Percentiles rank a stretch among this genome's conserved stretches.
Conservation (phyloP, 2,797 vertebrate genomes). For the Sternotherus odoratus region DNA sequence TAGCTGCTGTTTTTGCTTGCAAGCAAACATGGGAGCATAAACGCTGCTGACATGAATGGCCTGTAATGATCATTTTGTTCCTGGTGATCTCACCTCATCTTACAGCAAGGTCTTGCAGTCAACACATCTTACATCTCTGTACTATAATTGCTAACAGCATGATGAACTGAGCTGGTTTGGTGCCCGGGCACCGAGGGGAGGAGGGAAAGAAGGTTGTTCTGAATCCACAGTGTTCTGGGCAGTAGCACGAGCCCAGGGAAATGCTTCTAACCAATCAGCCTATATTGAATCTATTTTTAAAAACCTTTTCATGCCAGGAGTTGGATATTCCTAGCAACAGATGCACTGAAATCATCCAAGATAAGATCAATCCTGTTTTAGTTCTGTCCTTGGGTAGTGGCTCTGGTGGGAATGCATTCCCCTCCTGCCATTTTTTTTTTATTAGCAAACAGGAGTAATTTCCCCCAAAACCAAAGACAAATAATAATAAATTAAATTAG, state of each 20-base stretch:
- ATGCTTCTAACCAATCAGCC: neutral
- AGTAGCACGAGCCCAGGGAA: neutral
- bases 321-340: neutral
- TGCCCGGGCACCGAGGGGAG: neutral
- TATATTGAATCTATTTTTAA: neutral
- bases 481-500: neutral
- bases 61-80: conserved; percentile 68
- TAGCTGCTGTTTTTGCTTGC: conserved; percentile 83
- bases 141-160: neutral
- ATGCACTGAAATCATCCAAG: rapidly evolving
- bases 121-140: neutral
- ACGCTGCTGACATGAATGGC: conserved; percentile 65
- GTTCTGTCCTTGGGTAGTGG: rapidly evolving
- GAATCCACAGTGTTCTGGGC: neutral
- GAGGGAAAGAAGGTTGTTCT: neutral
- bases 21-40: conserved; percentile 81
- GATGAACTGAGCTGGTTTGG: neutral
- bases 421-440: too few species aligned
- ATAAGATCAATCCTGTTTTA: rapidly evolving
- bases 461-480: neutral
- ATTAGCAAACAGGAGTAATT: neutral
- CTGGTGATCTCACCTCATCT: conserved; percentile 52
- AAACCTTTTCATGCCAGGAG: neutral
- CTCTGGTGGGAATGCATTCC: neutral
- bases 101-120: conserved; percentile 57